These are phyloP conservation scores for Danaus chrysippus DNA, from an alignment of 2,888 invertebrate species.

Conservation along the genomic window DNA sequence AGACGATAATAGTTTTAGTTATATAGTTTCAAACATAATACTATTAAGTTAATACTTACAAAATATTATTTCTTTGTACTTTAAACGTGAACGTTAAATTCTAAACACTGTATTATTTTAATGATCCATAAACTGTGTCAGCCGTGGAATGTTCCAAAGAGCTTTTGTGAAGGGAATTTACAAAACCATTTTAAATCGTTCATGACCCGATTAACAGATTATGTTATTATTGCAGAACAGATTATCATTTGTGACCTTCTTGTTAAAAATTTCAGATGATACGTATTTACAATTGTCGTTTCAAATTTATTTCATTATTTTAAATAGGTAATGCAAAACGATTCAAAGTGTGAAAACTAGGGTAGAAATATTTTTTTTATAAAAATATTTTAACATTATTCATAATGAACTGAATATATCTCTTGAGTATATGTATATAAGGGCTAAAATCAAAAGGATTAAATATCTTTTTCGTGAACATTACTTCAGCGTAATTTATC, in stretches of 20 bases:
- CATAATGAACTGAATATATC: too few relatives aligned
- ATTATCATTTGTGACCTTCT: slow-evolving; percentile 8
- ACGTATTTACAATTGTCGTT: background rate
- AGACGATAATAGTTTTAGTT: too few relatives aligned
- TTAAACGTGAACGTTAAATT: slow-evolving; percentile 40
- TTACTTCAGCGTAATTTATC: too few relatives aligned
- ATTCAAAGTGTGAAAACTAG: too few relatives aligned
- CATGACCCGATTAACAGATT: slow-evolving; percentile 55
- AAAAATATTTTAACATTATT: too few relatives aligned
- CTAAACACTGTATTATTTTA: slow-evolving; percentile 55
- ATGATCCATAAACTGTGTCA: slow-evolving; percentile 55
- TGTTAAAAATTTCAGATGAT: background rate
- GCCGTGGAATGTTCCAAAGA: slow-evolving; percentile 42
- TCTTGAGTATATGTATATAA: too few relatives aligned
- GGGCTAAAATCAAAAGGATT: too few relatives aligned
- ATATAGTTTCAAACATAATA: background rate
- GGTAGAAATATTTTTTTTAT: too few relatives aligned
- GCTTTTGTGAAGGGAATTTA: slow-evolving; percentile 45
- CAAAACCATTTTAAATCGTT: slow-evolving; percentile 53
- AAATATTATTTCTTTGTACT: slow-evolving; percentile 21
- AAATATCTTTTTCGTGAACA: too few relatives aligned
- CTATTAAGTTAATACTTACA: background rate
- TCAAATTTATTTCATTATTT: too few relatives aligned
- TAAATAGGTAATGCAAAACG: too few relatives aligned
- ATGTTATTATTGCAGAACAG: slow-evolving; percentile 27